phyloP scores from a whole-genome alignment of 2,888 invertebrate species.

The Rapana venosa region DNA sequence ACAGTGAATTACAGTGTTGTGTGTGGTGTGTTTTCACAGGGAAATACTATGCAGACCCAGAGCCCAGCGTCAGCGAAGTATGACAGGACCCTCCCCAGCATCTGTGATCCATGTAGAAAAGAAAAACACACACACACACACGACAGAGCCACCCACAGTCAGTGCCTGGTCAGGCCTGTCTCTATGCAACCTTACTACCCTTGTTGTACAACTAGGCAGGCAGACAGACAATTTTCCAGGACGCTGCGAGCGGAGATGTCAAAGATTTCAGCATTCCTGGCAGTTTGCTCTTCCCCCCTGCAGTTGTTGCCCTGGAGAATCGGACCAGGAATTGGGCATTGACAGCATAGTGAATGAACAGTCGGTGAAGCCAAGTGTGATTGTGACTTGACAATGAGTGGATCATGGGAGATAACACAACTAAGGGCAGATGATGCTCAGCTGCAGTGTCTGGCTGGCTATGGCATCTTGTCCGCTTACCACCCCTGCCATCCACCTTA shows the following conservation, averaged over 20 bases:
- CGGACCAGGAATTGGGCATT: not conserved
- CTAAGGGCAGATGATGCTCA: too few species aligned
- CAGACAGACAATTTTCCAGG: not conserved
- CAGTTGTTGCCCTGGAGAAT: not conserved
- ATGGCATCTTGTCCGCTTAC: too few species aligned
- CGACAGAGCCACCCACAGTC: not conserved
- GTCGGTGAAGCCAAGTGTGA: not conserved
- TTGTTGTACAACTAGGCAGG: not conserved
- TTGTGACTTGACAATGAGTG: too few species aligned
- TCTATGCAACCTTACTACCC: not conserved
- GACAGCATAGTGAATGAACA: not conserved
- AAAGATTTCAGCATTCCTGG: not conserved
- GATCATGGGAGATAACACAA: too few species aligned
- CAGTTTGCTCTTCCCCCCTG: not conserved
- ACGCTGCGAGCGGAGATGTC: not conserved
- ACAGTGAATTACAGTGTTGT: too few species aligned
- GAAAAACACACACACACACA: not conserved
- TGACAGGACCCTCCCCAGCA: slow-evolving; percentile 48
- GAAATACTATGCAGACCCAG: slow-evolving; percentile 70
- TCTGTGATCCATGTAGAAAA: slow-evolving; percentile 17
- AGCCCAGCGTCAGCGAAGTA: slow-evolving; percentile 61
- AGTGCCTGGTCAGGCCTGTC: not conserved
- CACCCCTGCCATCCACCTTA: too few species aligned
- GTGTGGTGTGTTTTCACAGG: slow-evolving; percentile 56
- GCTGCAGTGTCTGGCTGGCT: too few species aligned